Evolutionary conservation across 2,888 invertebrate genomes (phyloP).

Genomic region (Cataglyphis livida): DNA sequence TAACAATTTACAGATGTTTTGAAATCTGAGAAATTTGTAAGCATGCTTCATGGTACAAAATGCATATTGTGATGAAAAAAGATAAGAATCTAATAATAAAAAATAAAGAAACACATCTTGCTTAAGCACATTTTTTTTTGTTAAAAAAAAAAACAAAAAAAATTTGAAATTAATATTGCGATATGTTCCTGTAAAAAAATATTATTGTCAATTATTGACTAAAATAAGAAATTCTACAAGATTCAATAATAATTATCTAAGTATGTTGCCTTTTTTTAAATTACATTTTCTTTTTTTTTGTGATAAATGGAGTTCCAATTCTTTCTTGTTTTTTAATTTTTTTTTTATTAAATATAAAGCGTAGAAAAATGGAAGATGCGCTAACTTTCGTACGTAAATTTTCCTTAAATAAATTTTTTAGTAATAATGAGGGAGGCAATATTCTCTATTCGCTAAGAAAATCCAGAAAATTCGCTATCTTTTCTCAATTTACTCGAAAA

Average conservation of each 20-base stretch:
- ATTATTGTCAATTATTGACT: neutral
- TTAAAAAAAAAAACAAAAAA: neutral
- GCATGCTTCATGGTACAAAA: neutral
- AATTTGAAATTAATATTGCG: neutral
- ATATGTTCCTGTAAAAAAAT: neutral
- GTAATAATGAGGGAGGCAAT: neutral
- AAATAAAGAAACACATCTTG: neutral
- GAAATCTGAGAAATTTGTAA: neutral
- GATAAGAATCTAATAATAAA: slow-evolving; percentile 7
- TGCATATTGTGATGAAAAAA: neutral
- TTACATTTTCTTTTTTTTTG: slow-evolving; percentile 12
- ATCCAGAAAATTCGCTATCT: slow-evolving; percentile 15
- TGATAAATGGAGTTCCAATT: neutral
- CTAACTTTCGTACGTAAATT: slow-evolving; percentile 16
- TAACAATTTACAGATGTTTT: slow-evolving; percentile 28
- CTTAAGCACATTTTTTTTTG: neutral
- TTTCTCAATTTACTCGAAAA: slow-evolving; percentile 13
- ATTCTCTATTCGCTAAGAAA: neutral
- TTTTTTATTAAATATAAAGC: too few species aligned
- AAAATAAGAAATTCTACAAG: neutral
- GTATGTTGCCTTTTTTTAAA: neutral
- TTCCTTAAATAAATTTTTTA: slow-evolving; percentile 15
- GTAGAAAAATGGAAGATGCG: neutral
- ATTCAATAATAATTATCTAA: neutral
- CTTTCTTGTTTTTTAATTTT: neutral